Evolutionary conservation across 2,113 vertebrate genomes (phyloP).

Genomic region (Sterrhoptilus dennistouni): DNA sequence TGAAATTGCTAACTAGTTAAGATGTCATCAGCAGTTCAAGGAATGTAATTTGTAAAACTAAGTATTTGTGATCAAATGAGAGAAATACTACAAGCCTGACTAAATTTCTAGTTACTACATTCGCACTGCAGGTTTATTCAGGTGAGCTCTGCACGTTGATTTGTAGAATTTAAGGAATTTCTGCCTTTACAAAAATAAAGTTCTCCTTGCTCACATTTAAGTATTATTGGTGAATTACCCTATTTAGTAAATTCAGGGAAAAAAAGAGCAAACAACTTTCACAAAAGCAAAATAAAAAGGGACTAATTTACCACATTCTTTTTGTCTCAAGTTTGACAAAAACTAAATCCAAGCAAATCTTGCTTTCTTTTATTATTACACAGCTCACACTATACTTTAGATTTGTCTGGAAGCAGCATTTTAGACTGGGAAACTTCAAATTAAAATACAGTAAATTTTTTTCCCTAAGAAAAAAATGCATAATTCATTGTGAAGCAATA

Average conservation of each 20-base stretch:
- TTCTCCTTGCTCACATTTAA: background rate
- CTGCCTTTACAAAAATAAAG: background rate
- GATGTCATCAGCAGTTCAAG: background rate
- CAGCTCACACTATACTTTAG: background rate
- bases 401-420: background rate
- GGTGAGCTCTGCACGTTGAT: background rate
- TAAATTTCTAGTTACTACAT: background rate
- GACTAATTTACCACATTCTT: background rate
- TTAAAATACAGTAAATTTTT: background rate
- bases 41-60: background rate
- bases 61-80: background rate
- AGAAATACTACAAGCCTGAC: background rate
- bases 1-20: background rate
- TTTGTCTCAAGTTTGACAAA: background rate
- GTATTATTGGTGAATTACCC: background rate
- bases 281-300: background rate
- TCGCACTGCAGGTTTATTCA: background rate
- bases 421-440: background rate
- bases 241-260: background rate
- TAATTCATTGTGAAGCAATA: background rate
- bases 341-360: background rate
- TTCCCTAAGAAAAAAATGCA: background rate
- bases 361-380: background rate
- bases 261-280: background rate
- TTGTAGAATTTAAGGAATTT: background rate